phyloP scores from a whole-genome alignment of 2,888 invertebrate genomes.

The Drosophila emarginata region DNA sequence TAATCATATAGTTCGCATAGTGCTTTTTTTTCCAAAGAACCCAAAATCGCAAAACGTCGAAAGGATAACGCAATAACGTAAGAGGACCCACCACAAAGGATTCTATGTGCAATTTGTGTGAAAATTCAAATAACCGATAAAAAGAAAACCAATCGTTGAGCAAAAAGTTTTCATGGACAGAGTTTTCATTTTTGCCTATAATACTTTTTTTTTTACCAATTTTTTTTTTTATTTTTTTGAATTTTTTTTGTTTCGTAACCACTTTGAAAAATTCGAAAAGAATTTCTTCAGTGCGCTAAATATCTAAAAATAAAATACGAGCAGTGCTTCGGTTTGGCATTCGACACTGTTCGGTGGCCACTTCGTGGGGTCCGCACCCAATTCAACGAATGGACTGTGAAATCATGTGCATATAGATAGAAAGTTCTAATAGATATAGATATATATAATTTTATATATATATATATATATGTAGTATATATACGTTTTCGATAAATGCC shows the following conservation, averaged over 20 bases:
- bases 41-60: conserved; percentile 59
- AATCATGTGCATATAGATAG: conserved; percentile 57
- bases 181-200: not conserved
- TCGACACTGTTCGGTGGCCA: conserved; percentile 40
- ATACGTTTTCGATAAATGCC: conserved; percentile 10
- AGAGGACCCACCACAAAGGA: conserved; percentile 36
- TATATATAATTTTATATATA: conserved; percentile 27
- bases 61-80: conserved; percentile 75
- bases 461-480: conserved; percentile 30
- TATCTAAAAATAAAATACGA: conserved; percentile 80
- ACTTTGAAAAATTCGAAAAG: conserved; percentile 68
- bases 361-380: conserved; percentile 74
- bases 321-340: conserved; percentile 53
- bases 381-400: conserved; percentile 73
- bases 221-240: conserved; percentile 31
- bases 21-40: conserved; percentile 58
- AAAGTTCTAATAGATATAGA: conserved; percentile 43
- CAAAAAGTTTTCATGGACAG: not conserved
- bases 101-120: conserved; percentile 25
- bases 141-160: not conserved
- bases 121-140: conserved; percentile 32
- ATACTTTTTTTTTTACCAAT: not conserved
- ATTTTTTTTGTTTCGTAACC: conserved; percentile 78
- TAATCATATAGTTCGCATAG: conserved; percentile 70
- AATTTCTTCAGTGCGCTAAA: conserved; percentile 80